These are phyloP conservation scores for Romanomermis culicivorax DNA, from an alignment of 2,888 invertebrate genomes.

Conservation along the genomic window DNA sequence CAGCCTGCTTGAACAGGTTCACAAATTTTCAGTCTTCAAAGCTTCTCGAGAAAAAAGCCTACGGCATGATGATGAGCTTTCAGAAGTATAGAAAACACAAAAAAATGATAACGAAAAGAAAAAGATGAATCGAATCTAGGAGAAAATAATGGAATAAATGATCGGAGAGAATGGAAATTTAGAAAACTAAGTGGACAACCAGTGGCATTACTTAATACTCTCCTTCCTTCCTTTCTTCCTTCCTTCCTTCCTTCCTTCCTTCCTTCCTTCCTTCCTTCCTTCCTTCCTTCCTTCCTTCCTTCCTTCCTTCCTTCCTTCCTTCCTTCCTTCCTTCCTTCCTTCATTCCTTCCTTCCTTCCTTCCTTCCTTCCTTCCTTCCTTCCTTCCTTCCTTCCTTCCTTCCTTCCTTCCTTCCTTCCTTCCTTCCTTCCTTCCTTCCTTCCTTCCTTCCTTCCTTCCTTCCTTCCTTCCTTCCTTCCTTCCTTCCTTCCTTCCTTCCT, in stretches of 20 bases:
- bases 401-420: neutral
- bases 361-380: neutral
- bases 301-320: neutral
- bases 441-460: neutral
- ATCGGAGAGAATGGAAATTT: too few relatives aligned
- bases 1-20: too few relatives aligned
- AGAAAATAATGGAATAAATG: too few relatives aligned
- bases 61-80: too few relatives aligned
- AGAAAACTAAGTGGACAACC: too few relatives aligned
- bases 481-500: neutral
- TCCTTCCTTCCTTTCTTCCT: neutral
- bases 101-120: too few relatives aligned
- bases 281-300: neutral
- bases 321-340: neutral
- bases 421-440: neutral
- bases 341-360: neutral
- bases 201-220: too few relatives aligned
- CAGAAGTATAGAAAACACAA: too few relatives aligned
- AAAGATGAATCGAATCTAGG: too few relatives aligned
- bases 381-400: neutral
- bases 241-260: neutral
- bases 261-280: neutral
- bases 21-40: too few relatives aligned
- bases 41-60: too few relatives aligned
- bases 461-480: neutral